Conservation (phyloP, 2,113 vertebrate genomes). For the Pomatostomus ruficeps region DNA sequence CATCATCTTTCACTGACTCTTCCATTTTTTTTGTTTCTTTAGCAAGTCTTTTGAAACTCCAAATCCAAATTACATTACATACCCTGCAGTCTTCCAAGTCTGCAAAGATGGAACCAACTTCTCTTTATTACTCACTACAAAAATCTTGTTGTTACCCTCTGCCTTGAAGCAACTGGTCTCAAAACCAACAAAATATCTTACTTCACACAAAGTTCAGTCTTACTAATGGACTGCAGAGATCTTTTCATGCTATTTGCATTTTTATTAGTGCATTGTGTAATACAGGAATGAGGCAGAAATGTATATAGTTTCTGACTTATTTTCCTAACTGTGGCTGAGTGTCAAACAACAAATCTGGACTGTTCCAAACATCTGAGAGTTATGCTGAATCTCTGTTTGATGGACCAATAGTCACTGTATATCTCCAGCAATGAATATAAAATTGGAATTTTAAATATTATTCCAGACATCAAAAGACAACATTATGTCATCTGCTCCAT, state of each 20-base stretch:
- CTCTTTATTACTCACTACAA: neutral
- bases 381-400: neutral
- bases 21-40: neutral
- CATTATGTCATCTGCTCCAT: neutral
- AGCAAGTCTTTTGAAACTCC: neutral
- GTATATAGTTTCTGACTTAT: neutral
- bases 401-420: neutral
- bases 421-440: neutral
- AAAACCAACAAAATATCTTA: neutral
- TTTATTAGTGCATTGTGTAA: neutral
- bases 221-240: neutral
- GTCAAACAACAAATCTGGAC: neutral
- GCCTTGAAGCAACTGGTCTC: neutral
- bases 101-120: neutral
- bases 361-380: neutral
- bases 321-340: neutral
- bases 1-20: neutral
- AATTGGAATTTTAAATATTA: constrained; percentile 14
- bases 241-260: neutral
- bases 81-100: neutral
- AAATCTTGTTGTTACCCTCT: neutral
- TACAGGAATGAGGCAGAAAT: neutral
- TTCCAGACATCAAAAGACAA: neutral
- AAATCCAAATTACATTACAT: neutral
- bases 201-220: neutral